Conservation (phyloP, 2,113 vertebrate genomes). For the Chaetodon auriga region DNA sequence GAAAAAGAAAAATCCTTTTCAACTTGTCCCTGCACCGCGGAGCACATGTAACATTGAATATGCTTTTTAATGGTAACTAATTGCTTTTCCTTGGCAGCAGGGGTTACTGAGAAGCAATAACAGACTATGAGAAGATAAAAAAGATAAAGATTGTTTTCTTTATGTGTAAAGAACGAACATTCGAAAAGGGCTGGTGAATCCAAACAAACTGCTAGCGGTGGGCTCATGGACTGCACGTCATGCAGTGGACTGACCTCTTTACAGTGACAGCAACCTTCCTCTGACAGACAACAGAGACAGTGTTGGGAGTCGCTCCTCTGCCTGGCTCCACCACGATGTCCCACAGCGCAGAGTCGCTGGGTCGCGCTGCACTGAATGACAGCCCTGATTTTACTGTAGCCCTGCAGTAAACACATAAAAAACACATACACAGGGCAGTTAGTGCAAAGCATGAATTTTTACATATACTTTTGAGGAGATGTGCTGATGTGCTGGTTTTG, state of each 20-base stretch:
- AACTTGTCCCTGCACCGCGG: not conserved
- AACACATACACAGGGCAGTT: conserved; percentile 31
- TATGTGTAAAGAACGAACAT: not conserved
- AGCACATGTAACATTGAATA: not conserved
- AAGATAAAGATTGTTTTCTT: not conserved
- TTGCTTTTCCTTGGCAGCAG: conserved; percentile 9
- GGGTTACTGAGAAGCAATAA: not conserved
- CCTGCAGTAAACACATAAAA: conserved; percentile 77
- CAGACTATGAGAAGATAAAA: not conserved
- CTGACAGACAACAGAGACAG: conserved; percentile 87
- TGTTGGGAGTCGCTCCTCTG: conserved; percentile 68
- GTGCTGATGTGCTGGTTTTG: not conserved
- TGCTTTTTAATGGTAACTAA: conserved; percentile 22
- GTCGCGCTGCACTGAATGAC: conserved; percentile 84
- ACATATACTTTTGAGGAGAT: not conserved
- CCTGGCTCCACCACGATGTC: conserved; percentile 85
- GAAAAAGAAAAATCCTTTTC: conserved; percentile 18
- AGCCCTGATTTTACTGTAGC: conserved; percentile 89
- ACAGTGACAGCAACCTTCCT: conserved; percentile 80
- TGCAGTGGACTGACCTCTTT: conserved; percentile 82
- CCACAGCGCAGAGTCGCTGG: conserved; percentile 89
- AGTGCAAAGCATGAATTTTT: not conserved
- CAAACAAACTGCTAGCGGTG: not conserved
- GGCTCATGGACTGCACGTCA: not conserved
- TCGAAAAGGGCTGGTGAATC: conserved; percentile 12